Conservation (phyloP, 2,113 vertebrate genomes). For the Blennius ocellaris region DNA sequence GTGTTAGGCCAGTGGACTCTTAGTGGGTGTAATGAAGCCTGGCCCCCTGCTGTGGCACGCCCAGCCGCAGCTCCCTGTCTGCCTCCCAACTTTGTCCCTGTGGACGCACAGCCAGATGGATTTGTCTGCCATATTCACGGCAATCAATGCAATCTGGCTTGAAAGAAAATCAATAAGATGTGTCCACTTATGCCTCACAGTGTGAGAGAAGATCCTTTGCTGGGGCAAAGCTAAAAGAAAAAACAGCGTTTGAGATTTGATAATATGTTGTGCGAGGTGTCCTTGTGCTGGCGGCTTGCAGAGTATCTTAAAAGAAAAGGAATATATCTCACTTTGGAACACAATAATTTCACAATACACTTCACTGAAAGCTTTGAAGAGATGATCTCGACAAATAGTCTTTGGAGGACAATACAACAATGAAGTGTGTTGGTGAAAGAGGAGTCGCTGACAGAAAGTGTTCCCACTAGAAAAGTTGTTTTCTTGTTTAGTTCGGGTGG, state of each 20-base stretch:
- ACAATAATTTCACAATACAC: conserved; percentile 20
- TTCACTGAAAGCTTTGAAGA: conserved; percentile 1
- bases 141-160: conserved; percentile 93
- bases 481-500: conserved; percentile 13
- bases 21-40: conserved; percentile 88
- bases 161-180: conserved; percentile 99
- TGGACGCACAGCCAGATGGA: conserved; percentile 89
- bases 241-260: conserved; percentile 88
- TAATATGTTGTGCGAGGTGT: conserved; percentile 85
- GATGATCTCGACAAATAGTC: background rate
- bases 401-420: background rate
- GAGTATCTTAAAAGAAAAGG: conserved; percentile 41
- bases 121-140: conserved; percentile 93
- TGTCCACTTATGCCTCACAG: conserved; percentile 95
- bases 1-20: conserved; percentile 85
- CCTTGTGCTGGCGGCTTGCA: conserved; percentile 67
- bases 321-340: conserved; percentile 64
- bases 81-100: conserved; percentile 85
- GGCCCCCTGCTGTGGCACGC: conserved; percentile 83
- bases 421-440: background rate
- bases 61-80: conserved; percentile 81
- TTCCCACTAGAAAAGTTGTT: background rate
- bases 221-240: conserved; percentile 84
- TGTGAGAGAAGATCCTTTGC: conserved; percentile 87
- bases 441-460: background rate